Conservation (phyloP, 2,113 vertebrate genomes). For the Phalacrocorax carbo region DNA sequence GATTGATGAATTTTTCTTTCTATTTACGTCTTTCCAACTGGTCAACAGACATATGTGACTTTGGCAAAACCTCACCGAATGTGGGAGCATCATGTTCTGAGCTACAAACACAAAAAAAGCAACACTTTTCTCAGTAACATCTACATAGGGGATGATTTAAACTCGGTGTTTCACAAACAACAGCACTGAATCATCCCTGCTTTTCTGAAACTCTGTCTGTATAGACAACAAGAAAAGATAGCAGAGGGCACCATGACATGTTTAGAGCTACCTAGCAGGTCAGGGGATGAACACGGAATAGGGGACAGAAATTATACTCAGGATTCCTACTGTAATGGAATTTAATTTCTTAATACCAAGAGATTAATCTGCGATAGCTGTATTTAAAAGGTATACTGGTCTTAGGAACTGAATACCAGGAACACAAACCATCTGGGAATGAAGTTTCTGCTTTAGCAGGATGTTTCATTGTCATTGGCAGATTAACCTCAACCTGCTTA, state of each 20-base stretch:
- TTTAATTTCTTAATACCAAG: not conserved
- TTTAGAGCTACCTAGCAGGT: not conserved
- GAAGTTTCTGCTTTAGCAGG: not conserved
- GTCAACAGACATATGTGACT: not conserved
- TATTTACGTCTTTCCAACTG: not conserved
- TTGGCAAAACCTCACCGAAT: not conserved
- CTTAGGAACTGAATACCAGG: not conserved
- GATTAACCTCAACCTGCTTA: not conserved
- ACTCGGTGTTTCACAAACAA: not conserved
- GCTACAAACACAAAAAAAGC: not conserved
- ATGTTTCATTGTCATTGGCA: not conserved
- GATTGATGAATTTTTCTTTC: not conserved
- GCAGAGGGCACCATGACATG: not conserved
- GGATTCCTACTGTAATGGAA: not conserved
- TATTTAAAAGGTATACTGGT: not conserved
- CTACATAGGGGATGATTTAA: not conserved
- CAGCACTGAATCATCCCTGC: not conserved
- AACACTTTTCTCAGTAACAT: not conserved
- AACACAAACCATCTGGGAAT: not conserved
- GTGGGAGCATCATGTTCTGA: not conserved
- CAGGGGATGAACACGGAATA: not conserved
- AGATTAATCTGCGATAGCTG: not conserved
- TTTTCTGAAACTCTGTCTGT: not conserved
- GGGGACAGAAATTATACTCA: not conserved
- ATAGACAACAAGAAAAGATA: not conserved